Conservation (phyloP, 1,140 invertebrate species). For the Araneus ventricosus region DNA sequence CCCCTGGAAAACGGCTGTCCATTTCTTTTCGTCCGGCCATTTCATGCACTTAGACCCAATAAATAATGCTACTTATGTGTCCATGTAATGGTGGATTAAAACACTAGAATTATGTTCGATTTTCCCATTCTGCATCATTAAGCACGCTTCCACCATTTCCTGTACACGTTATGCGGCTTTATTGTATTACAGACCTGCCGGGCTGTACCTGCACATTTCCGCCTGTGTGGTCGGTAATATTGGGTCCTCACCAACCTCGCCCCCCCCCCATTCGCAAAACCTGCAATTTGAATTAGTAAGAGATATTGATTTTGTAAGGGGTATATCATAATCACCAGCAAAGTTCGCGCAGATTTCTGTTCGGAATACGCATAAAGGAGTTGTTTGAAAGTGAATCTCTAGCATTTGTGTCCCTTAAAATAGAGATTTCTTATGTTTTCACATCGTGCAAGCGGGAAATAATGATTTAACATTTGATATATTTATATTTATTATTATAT, state of each 20-base stretch:
- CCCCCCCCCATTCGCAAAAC: background rate
- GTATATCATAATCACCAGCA: background rate
- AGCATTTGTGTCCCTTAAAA: too few species aligned
- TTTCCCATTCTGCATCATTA: background rate
- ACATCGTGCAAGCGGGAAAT: background rate
- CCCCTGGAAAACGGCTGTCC: background rate
- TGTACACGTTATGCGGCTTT: background rate
- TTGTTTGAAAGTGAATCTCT: too few species aligned
- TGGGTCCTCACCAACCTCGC: background rate
- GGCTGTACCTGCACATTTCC: background rate
- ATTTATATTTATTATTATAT: too few species aligned
- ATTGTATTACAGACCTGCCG: background rate
- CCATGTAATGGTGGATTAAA: background rate
- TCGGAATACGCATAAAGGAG: too few species aligned
- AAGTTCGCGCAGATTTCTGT: too few species aligned
- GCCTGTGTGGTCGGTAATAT: background rate
- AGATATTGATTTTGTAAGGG: background rate
- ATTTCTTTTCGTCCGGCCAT: background rate
- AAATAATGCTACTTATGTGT: background rate
- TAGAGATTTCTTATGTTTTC: too few species aligned
- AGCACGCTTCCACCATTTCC: background rate
- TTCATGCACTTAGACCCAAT: background rate
- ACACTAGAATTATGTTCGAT: background rate
- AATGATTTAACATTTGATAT: too few species aligned
- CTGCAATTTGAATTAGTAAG: conserved; percentile 15